Evolutionary conservation across 2,797 vertebrate species (phyloP).

Genomic region (Hydrocynus forskahlii): DNA sequence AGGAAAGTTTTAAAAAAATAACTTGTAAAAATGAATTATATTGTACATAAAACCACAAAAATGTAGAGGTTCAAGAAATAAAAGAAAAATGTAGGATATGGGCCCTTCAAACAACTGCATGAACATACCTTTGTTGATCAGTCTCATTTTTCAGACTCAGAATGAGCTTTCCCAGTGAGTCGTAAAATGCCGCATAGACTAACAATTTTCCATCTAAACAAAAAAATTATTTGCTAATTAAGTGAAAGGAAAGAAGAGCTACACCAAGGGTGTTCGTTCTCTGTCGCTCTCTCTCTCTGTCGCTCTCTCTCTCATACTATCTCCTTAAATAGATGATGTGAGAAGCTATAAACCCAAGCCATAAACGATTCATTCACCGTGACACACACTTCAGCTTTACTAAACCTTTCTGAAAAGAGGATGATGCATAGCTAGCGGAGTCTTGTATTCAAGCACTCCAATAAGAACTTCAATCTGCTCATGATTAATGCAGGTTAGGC

Average conservation of each 20-base stretch:
- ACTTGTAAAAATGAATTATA: no score
- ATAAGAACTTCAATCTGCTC: conserved; percentile 47
- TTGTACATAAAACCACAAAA: no score
- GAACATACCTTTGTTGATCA: no score
- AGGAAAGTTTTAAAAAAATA: no score
- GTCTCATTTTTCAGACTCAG: background rate
- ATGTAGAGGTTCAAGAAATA: no score
- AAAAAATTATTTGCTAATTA: background rate
- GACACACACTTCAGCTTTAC: conserved; percentile 40
- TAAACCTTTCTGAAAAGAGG: conserved; percentile 21
- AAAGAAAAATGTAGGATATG: no score
- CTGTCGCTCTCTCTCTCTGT: background rate
- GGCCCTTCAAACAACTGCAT: no score
- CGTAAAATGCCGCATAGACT: no score
- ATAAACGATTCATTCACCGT: conserved; percentile 40
- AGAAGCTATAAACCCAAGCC: conserved; percentile 22
- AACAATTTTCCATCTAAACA: background rate
- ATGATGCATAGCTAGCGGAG: background rate
- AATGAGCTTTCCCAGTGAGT: background rate
- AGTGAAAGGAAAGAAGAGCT: background rate
- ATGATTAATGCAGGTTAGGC: conserved; percentile 56
- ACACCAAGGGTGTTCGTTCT: background rate
- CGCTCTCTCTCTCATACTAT: background rate
- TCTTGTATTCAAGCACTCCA: conserved; percentile 8
- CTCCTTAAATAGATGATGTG: conserved; percentile 23